These are phyloP conservation scores for Leucophenga varia DNA, from an alignment of 1,140 invertebrate genomes.

Conservation along the genomic window DNA sequence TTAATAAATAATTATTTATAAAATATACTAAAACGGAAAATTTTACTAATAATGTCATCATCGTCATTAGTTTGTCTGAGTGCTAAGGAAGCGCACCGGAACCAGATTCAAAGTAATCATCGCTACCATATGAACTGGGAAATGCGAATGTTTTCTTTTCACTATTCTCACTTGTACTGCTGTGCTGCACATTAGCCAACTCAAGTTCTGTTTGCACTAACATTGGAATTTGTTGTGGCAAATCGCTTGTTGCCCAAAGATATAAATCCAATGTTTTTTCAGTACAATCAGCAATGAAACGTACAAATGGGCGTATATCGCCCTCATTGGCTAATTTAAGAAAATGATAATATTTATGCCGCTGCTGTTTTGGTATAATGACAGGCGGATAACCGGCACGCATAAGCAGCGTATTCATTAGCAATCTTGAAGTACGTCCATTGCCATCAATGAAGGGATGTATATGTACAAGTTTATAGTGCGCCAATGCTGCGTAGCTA, in stretches of 20 bases:
- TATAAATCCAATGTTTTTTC: conserved; percentile 93
- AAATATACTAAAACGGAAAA: too few species aligned
- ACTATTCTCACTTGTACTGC: too few species aligned
- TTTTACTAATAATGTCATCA: too few species aligned
- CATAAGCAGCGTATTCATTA: conserved; percentile 98
- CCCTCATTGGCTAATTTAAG: conserved; percentile 89
- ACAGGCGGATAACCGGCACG: conserved; percentile 96
- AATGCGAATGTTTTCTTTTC: too few species aligned
- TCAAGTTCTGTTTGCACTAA: conserved; percentile 55
- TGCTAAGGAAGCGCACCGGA: conserved; percentile 34
- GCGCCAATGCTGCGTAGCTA: conserved; percentile 82
- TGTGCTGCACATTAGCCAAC: conserved; percentile 28
- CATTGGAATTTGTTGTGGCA: conserved; percentile 62
- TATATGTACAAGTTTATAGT: conserved; percentile 95
- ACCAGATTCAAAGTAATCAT: conserved; percentile 31
- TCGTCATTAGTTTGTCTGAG: background rate
- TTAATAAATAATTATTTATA: too few species aligned
- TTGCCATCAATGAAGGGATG: conserved; percentile 94
- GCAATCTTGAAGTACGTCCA: conserved; percentile 86
- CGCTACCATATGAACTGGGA: background rate
- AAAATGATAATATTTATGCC: conserved; percentile 82
- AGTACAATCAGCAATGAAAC: conserved; percentile 93
- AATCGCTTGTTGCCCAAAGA: conserved; percentile 75
- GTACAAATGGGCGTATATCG: conserved; percentile 88
- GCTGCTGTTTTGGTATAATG: conserved; percentile 90